Evolutionary conservation across 2,113 vertebrate genomes (phyloP), one percentile per base, ranked within the genome.

Genomic region (Herpetotheres cachinnans): DNA sequence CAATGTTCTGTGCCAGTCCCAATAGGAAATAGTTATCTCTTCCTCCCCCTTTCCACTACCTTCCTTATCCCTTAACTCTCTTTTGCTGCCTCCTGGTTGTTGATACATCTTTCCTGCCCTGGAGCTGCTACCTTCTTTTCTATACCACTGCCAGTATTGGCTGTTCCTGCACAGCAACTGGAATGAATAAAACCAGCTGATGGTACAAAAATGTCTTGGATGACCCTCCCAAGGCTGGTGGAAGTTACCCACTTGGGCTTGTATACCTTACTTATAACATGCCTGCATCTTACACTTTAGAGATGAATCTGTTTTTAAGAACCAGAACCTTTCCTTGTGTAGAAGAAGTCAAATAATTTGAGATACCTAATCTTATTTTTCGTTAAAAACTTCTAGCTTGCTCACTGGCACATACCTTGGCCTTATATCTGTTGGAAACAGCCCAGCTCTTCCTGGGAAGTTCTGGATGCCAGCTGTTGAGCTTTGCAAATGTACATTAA

Each of bases 381-480:
- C 21, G 29, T 81, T 77, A 46, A 88, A 86, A 88, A 74, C 46
- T 82, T 82, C 66, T 38, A 47, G 38, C 58, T 90, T 89, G 32
- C 65, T 89, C 61, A 30, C 55, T 95, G 94, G 63, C 59, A 67
- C 6, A 2, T 89, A 49, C 58, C 32, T 93, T 86, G 59, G 73
- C 71, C 54, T 94, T 77, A 15, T 46, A 79, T 86, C 62, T 92
- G 54, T 40, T 95, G 90, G 86, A 93, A 70, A n/a, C 36, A 81
- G 58, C 54, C 62, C 94, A 89, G 62, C 27, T 95, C 58, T 90
- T 85, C 79, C 40, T 5, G 8, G 59, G 50, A 83, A 84, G 76
- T 46, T 65, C 27, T 82, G 77, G 52, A 15, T 94, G 89, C 86
- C 93, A 97, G 94, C 70, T 96, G 86, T 89, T 93, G 85, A 83